Evolutionary conservation across 1,140 invertebrate genomes (phyloP).

Genomic region (Ceratosolen solmsi): DNA sequence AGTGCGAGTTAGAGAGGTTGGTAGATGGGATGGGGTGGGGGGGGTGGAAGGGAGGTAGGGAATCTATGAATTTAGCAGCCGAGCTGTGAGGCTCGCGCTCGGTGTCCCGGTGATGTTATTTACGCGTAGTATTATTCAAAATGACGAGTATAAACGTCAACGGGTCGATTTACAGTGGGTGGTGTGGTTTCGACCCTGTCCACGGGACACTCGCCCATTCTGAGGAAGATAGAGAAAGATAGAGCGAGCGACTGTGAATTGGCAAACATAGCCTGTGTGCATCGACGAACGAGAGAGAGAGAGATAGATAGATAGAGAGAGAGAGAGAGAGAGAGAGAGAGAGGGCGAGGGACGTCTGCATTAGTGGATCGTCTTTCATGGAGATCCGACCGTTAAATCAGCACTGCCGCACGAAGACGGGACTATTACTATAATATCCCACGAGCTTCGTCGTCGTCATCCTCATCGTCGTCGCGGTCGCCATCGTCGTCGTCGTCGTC

Average conservation of each 20-base stretch:
- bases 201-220: conserved; percentile 37
- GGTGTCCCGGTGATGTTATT: conserved; percentile 62
- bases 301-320: background rate
- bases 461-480: background rate
- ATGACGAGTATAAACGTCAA: conserved; percentile 71
- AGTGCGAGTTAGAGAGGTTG: no score
- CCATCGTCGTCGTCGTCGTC: background rate
- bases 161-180: conserved; percentile 63
- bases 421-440: conserved; percentile 7
- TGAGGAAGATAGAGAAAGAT: background rate
- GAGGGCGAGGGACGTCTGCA: conserved; percentile 57
- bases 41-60: conserved; percentile 17
- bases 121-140: conserved; percentile 68
- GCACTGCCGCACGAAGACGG: conserved; percentile 3
- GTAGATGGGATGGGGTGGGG: no score
- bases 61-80: conserved; percentile 24
- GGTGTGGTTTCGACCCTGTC: conserved; percentile 57
- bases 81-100: conserved; percentile 44
- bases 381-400: conserved; percentile 55
- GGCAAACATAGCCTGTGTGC: background rate
- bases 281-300: background rate
- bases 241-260: background rate
- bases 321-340: conserved; percentile 11
- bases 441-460: background rate
- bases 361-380: conserved; percentile 61